phyloP scores from a whole-genome alignment of 1,140 invertebrate species.

The Zaprionus lachaisei region DNA sequence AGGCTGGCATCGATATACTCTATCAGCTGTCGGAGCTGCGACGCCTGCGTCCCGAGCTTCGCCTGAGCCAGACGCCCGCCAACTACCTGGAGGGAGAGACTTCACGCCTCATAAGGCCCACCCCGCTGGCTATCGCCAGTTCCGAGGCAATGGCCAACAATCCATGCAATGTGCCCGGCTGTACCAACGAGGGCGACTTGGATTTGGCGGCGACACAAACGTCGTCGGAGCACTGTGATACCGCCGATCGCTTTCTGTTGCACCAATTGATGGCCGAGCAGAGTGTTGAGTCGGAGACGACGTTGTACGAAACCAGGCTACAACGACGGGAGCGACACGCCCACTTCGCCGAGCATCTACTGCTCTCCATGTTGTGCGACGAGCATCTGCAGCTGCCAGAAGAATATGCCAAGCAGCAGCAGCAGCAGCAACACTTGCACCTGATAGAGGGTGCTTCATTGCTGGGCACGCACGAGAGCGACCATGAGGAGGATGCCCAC shows the following conservation, averaged over 20 bases:
- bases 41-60: conserved; percentile 25
- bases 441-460: background rate
- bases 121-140: conserved; percentile 8
- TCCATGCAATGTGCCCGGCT: background rate
- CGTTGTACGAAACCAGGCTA: background rate
- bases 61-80: conserved; percentile 8
- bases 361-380: conserved; percentile 63
- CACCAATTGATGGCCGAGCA: conserved; percentile 40
- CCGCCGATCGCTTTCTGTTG: conserved; percentile 40
- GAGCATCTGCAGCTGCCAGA: conserved; percentile 43
- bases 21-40: conserved; percentile 42
- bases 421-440: background rate
- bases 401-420: background rate
- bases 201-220: background rate
- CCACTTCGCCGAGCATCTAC: conserved; percentile 57
- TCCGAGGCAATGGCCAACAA: background rate
- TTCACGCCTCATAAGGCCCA: background rate
- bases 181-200: background rate
- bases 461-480: background rate
- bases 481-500: background rate
- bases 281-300: background rate
- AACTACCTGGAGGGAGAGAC: conserved; percentile 26
- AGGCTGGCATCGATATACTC: conserved; percentile 39
- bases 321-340: conserved; percentile 22
- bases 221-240: background rate